Base-by-base conservation (phyloP, 92 coral and sea anemone genomes). In the Porites evermanni region DNA sequence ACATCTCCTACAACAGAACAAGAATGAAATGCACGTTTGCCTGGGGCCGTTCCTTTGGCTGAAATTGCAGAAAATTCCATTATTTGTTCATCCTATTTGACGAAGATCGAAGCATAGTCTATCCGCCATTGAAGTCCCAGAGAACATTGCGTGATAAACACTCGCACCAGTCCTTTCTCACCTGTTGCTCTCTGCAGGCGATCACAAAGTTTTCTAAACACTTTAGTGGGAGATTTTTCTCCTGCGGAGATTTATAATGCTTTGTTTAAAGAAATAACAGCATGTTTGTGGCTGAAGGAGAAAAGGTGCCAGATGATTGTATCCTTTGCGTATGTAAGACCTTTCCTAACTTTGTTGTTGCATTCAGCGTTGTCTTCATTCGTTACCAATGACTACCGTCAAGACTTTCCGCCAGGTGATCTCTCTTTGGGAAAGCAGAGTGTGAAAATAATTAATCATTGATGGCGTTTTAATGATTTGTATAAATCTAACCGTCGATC, bases 1-100 rank as follows among this genome's bases (percentile, higher is more conserved):
- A 75, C 50, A 63, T 77, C 85, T 63, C 78, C 93, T 26, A 95
- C 84, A 20, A 89, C 72, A 50, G 99, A 95, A 68, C 97, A 97
- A 6, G 99, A 88, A 79, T 97, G 99, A 85, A 89, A 97, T 51
- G 95, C 94, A 80, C 95, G 93, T 66, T 93, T 97, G 17, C 88
- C 56, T 65, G 95, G 96, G 21, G 93, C 69, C 61, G 68, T 47
- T 64, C 92, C 95, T 24, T 20, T 20, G 19, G 89, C n/a, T n/a
- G 38, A 50, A 68, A 92, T 66, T 9, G 83, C 79, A 72, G 87
- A 70, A 92, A 92, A 89, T 59, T 92, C 95, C 95, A 92, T 92
- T 20, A 50, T 59, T 24, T 44, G 7, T 38, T 70, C 14, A 20
- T 11, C 8, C n/a, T 26, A 76, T 8, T 8, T 3, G 20, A 12